These are phyloP conservation scores for Bufotes viridis DNA, from an alignment of 2,797 vertebrate genomes.

Conservation along the genomic window DNA sequence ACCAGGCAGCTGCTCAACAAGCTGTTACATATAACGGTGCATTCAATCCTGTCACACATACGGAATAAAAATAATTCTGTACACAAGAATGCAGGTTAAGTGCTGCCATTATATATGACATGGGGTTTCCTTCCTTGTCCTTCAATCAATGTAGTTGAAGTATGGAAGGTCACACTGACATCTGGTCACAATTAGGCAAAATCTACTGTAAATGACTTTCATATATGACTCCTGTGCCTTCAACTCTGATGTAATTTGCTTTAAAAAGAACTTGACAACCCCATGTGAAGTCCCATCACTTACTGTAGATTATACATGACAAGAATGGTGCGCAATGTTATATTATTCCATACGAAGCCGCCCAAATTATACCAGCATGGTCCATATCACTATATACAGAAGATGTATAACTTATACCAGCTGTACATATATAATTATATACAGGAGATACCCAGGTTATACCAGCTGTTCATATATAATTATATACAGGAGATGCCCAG, in stretches of 20 bases:
- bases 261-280: not conserved
- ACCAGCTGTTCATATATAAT: not conserved
- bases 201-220: slow-evolving; percentile 8
- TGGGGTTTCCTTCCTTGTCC: not conserved
- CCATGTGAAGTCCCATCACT: not conserved
- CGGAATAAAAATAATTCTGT: too few species aligned
- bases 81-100: not conserved
- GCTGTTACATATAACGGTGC: too few species aligned
- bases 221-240: not conserved
- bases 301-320: not conserved
- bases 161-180: slow-evolving; percentile 3
- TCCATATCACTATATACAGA: not conserved
- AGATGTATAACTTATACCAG: not conserved
- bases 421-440: not conserved
- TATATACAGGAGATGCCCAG: too few species aligned
- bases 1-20: too few species aligned
- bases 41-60: too few species aligned
- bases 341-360: not conserved
- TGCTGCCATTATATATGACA: not conserved
- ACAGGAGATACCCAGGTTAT: too few species aligned
- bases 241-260: not conserved
- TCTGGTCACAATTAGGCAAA: not conserved
- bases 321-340: not conserved
- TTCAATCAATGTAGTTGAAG: not conserved
- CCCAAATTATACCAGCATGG: not conserved